Percentiles rank a stretch among this genome's conserved stretches.
phyloP scores from a whole-genome alignment of 2,113 vertebrate species.

The Gymnobelideus leadbeateri region DNA sequence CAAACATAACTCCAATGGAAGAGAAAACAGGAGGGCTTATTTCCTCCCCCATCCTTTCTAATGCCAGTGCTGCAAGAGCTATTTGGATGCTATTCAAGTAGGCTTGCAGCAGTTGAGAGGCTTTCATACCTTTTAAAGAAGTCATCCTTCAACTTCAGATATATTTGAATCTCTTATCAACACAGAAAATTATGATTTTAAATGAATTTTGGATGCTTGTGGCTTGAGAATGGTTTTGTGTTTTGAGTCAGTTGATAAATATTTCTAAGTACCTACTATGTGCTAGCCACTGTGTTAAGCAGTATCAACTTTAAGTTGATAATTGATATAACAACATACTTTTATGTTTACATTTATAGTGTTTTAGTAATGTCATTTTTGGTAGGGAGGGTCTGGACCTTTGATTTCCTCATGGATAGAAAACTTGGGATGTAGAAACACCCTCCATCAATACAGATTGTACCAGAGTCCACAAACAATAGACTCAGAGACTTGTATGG shows the following conservation, averaged over 20 bases:
- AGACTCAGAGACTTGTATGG: not conserved
- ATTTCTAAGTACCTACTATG: not conserved
- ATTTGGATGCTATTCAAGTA: not conserved
- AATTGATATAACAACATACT: not conserved
- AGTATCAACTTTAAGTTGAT: not conserved
- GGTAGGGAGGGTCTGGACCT: not conserved
- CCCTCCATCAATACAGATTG: not conserved
- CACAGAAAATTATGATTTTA: conserved; percentile 23
- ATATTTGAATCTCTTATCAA: not conserved
- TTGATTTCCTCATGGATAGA: not conserved
- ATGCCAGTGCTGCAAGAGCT: not conserved
- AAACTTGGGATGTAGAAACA: not conserved
- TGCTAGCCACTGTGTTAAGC: not conserved
- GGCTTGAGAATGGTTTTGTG: not conserved
- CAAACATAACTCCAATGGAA: not conserved
- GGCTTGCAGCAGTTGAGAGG: not conserved
- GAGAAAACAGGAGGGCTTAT: not conserved
- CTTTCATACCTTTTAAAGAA: conserved; percentile 29
- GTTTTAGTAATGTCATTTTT: not conserved
- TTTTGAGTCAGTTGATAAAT: not conserved
- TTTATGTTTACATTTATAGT: not conserved
- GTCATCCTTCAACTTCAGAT: conserved; percentile 14
- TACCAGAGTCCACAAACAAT: not conserved
- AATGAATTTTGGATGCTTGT: not conserved
- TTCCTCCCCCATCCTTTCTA: not conserved